These are phyloP conservation scores for Plecotus auritus DNA, from an alignment of 2,113 vertebrate genomes.

Conservation along the genomic window DNA sequence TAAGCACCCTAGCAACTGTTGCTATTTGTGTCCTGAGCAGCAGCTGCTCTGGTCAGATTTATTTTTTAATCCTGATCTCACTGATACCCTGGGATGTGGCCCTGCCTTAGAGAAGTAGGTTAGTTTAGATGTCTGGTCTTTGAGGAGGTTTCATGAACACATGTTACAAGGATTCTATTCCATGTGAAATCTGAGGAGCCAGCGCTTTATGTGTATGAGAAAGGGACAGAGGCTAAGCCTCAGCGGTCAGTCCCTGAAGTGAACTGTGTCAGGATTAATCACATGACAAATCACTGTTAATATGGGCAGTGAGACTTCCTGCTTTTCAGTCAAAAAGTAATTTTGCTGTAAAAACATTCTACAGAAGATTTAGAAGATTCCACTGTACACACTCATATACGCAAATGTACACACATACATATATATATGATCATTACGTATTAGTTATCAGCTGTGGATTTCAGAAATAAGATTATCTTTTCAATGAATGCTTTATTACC, in stretches of 20 bases:
- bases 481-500: neutral
- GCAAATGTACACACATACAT: neutral
- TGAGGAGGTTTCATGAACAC: conserved; percentile 27
- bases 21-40: conserved; percentile 77
- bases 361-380: neutral
- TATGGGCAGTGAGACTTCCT: neutral
- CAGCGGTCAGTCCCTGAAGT: neutral
- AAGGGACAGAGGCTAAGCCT: neutral
- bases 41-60: conserved; percentile 56
- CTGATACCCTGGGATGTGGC: conserved; percentile 31
- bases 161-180: conserved; percentile 35
- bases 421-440: neutral
- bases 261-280: neutral
- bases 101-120: conserved; percentile 1
- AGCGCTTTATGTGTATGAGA: conserved; percentile 10
- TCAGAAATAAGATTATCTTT: conserved; percentile 12
- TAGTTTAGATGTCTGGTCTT: conserved; percentile 47
- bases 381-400: neutral
- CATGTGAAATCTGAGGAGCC: neutral
- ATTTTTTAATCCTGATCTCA: conserved; percentile 70
- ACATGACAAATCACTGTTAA: neutral
- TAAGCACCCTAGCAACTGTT: conserved; percentile 80
- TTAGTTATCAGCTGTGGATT: neutral
- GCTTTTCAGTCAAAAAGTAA: conserved; percentile 1
- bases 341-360: neutral